Base-by-base conservation (phyloP, 1,140 invertebrate species). In the Calephelis virginiensis region DNA sequence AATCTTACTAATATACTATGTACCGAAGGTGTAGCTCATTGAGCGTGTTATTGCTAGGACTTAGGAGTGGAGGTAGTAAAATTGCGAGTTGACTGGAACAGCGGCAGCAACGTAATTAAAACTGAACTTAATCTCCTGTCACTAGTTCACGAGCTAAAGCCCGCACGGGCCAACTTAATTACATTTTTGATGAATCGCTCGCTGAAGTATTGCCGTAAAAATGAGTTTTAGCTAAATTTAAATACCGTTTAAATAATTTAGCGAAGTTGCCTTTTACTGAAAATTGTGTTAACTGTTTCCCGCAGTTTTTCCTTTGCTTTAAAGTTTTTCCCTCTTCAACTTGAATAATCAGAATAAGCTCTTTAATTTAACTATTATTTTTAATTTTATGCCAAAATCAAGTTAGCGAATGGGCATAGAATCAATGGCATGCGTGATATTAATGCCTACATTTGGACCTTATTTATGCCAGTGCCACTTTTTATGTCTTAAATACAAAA, bases 71-170 rank as follows among this genome's bases (percentile, higher is more conserved):
- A 17, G 50, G 17, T 56, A 37, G 50, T 56, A 56, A 56, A 56
- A 28, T 56, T 37, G 50, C 6, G 49, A 53, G 13, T 72, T 69
- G 53, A 74, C 69, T 81, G 66, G 76, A 73, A 74, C 72, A 74
- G 73, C 73, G 67, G 63, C 64, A 65, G 63, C 64, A 65, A 61
- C 67, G 76, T 84, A 84, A 86, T 89, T 89, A 89, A 86, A 83
- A 69, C 74, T 76, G 77, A 83, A 83, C 74, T 86, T 83, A 86
- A 85, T 84, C 83, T 80, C 71, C 76, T 78, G 84, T 82, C 81
- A 80, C 74, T 72, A 78, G 74, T 74, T 73, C 70, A 71, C 69
- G 74, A 67, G 73, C 67, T 76, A 73, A 76, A 73, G 72, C 71
- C 64, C 65, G 66, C 71, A 53, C 66, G 66, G 66, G 70, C 77